Conservation (phyloP, 2,888 invertebrate genomes). For the Heliconius sara region DNA sequence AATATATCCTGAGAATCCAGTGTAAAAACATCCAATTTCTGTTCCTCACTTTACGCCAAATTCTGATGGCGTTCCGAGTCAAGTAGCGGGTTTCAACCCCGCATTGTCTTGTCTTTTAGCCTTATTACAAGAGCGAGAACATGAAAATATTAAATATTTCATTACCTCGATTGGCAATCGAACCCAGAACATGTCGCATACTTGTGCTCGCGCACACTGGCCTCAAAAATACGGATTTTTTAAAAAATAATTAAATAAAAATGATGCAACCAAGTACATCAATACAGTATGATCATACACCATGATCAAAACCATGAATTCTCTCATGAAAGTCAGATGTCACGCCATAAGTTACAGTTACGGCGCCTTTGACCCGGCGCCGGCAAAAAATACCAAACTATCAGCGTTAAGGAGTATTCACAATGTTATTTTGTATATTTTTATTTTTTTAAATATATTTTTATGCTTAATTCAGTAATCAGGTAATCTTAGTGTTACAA, state of each 20-base stretch:
- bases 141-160: neutral
- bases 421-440: neutral
- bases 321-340: constrained; percentile 24
- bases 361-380: constrained; percentile 13
- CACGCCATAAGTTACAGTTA: constrained; percentile 19
- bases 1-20: neutral
- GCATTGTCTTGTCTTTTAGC: neutral
- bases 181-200: too few species aligned
- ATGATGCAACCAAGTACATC: neutral
- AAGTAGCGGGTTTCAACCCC: neutral
- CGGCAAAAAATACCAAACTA: constrained; percentile 9
- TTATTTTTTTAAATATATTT: too few species aligned
- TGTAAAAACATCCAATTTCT: neutral
- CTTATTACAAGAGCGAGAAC: neutral
- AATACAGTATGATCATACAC: neutral
- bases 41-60: neutral
- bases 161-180: neutral
- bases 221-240: neutral
- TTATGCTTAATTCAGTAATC: too few species aligned
- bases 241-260: neutral
- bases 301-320: neutral
- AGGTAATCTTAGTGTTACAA: too few species aligned
- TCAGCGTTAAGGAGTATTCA: neutral
- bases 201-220: too few species aligned
- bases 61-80: neutral